These are phyloP conservation scores for Dendronephthya gigantea DNA, from an alignment of 64 coral and sea anemone genomes.

Conservation along the genomic window DNA sequence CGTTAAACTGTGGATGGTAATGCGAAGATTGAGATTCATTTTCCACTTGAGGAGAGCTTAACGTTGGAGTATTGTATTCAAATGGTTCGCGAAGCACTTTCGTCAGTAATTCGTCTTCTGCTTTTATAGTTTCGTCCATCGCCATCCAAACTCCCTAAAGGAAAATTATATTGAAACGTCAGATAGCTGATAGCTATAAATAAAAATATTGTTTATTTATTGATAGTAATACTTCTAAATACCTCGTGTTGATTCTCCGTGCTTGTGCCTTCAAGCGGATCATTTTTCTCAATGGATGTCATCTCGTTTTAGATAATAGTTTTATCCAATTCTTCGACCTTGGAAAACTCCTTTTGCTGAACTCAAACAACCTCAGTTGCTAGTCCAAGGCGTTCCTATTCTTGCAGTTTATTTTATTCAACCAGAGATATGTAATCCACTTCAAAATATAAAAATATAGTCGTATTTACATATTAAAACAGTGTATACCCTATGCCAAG, in stretches of 20 bases:
- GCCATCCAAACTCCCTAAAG: conserved; percentile 15
- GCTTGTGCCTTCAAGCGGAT: background rate
- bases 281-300: background rate
- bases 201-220: background rate
- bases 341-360: background rate
- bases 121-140: conserved; percentile 14
- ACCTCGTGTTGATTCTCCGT: background rate
- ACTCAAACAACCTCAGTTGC: background rate
- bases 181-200: background rate
- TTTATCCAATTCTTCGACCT: background rate
- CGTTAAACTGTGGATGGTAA: conserved; percentile 56
- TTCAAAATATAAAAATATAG: background rate
- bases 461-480: background rate
- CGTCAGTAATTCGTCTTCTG: conserved; percentile 38
- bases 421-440: background rate
- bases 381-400: background rate
- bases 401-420: background rate
- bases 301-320: background rate
- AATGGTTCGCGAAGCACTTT: conserved; percentile 53
- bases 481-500: background rate
- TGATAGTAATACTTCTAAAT: background rate
- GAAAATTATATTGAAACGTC: background rate
- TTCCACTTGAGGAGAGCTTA: conserved; percentile 12
- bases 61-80: conserved; percentile 28
- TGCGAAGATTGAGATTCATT: conserved; percentile 39